These are phyloP conservation scores for Cromileptes altivelis DNA, from an alignment of 2,113 vertebrate species.

Conservation along the genomic window DNA sequence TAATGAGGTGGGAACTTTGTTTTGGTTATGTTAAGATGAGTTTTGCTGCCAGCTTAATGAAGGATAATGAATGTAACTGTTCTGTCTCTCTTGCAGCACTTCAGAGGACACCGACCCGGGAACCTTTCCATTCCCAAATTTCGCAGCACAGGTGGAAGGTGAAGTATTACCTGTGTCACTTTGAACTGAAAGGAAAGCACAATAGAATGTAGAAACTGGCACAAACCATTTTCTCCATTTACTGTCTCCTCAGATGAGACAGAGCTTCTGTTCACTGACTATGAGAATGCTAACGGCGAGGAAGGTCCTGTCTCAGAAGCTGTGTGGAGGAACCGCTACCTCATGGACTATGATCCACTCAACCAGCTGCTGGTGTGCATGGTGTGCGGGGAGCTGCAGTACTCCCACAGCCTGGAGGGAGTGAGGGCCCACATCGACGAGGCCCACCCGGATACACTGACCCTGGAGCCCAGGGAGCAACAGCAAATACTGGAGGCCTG, in stretches of 20 bases:
- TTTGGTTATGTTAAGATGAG: neutral
- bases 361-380: conserved; percentile 90
- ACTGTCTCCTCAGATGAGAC: conserved; percentile 54
- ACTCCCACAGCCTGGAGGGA: conserved; percentile 80
- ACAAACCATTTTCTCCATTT: neutral
- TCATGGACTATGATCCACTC: conserved; percentile 88
- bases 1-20: conserved; percentile 54
- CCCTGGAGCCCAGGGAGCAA: conserved; percentile 81
- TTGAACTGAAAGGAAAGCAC: neutral
- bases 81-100: conserved; percentile 48
- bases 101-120: conserved; percentile 44
- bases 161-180: neutral
- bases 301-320: conserved; percentile 64
- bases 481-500: conserved; percentile 87
- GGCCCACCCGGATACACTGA: conserved; percentile 87
- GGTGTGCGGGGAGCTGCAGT: conserved; percentile 90
- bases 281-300: conserved; percentile 24
- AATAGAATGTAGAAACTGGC: fast-evolving
- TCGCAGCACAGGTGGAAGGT: conserved; percentile 63
- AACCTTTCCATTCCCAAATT: conserved; percentile 38
- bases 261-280: conserved; percentile 50
- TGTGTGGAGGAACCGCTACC: conserved; percentile 84
- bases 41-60: fast-evolving
- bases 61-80: neutral
- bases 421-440: conserved; percentile 88